phyloP scores from a whole-genome alignment of 2,113 vertebrate genomes.

The Bagarius yarrelli region DNA sequence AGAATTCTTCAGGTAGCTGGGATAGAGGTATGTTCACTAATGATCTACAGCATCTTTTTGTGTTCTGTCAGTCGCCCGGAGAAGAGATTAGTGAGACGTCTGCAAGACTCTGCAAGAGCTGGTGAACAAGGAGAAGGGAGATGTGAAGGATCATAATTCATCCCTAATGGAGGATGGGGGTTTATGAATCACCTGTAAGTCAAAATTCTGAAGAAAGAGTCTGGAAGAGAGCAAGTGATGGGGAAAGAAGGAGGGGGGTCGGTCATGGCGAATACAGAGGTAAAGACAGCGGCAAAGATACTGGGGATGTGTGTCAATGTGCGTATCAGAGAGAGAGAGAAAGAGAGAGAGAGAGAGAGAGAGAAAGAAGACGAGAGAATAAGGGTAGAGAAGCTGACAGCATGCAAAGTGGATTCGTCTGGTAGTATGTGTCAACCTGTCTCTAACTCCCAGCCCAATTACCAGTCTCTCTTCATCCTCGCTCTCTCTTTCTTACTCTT shows the following conservation, averaged over 20 bases:
- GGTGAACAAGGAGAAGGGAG: slow-evolving; percentile 30
- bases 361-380: neutral
- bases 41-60: slow-evolving; percentile 22
- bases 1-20: neutral
- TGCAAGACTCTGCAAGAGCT: slow-evolving; percentile 15
- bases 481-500: slow-evolving; percentile 11
- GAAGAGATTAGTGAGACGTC: slow-evolving; percentile 25
- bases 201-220: slow-evolving; percentile 15
- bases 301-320: neutral
- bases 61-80: slow-evolving; percentile 29
- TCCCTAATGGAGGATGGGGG: slow-evolving; percentile 42
- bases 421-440: slow-evolving; percentile 54
- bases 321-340: neutral
- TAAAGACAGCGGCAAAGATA: neutral
- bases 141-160: slow-evolving; percentile 48
- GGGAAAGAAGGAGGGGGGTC: neutral
- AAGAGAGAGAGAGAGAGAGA: neutral
- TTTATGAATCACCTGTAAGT: slow-evolving; percentile 40
- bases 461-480: slow-evolving; percentile 50
- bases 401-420: slow-evolving; percentile 52
- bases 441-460: slow-evolving; percentile 53
- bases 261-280: neutral
- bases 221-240: neutral
- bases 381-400: slow-evolving; percentile 33
- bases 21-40: neutral